Conservation (phyloP, 1,140 invertebrate genomes). For the Lineus longissimus region DNA sequence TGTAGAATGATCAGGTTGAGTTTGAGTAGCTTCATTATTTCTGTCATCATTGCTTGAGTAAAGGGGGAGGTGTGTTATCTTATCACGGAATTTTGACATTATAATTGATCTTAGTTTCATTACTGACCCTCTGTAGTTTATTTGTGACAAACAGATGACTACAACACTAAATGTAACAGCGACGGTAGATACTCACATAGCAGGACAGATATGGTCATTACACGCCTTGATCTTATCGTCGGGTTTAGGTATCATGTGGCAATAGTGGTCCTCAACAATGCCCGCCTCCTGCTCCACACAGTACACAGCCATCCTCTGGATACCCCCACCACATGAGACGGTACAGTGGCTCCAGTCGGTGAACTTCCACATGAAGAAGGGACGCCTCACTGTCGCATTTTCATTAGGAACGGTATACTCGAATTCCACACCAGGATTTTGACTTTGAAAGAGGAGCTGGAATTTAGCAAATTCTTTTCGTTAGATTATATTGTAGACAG, state of each 20-base stretch:
- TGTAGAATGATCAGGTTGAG: too few relatives aligned
- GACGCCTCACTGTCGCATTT: constrained; percentile 58
- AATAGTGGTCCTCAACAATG: constrained; percentile 65
- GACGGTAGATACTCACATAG: constrained; percentile 59
- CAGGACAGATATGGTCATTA: constrained; percentile 69
- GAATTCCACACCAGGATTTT: constrained; percentile 75
- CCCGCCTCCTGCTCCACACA: constrained; percentile 67
- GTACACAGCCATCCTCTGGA: constrained; percentile 60
- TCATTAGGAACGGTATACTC: constrained; percentile 75
- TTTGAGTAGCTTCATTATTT: too few relatives aligned
- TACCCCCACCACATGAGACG: constrained; percentile 71
- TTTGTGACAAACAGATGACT: too few relatives aligned
- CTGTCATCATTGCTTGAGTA: too few relatives aligned
- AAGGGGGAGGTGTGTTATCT: too few relatives aligned
- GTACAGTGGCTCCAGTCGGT: constrained; percentile 77
- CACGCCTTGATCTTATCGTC: constrained; percentile 62
- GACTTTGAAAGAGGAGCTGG: constrained; percentile 76
- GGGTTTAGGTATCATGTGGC: constrained; percentile 60
- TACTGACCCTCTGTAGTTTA: too few relatives aligned
- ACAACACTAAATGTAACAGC: too few relatives aligned
- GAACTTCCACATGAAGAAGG: constrained; percentile 69
- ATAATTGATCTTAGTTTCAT: too few relatives aligned
- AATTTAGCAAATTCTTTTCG: constrained; percentile 27
- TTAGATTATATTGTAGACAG: background rate
- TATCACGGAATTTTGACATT: too few relatives aligned